phyloP scores from a whole-genome alignment of 30 jellyfish, hydroid and myxozoan genomes.

The Cassiopea xamachana region DNA sequence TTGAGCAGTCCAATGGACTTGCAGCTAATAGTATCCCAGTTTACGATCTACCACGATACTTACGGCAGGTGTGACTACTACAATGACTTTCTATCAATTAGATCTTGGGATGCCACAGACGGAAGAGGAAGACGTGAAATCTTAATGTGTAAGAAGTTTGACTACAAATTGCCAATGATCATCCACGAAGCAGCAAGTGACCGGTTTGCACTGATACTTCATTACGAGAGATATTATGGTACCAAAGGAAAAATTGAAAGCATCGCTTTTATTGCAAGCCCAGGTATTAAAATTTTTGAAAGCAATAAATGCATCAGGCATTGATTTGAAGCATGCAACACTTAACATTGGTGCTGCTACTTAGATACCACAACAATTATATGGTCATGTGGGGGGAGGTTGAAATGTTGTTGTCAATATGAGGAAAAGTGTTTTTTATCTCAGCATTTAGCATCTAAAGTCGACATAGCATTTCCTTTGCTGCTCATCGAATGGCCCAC shows the following conservation, averaged over 20 bases:
- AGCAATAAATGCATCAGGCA: too few relatives aligned
- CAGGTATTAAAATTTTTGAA: not conserved
- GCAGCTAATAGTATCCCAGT: not conserved
- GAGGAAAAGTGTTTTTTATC: too few relatives aligned
- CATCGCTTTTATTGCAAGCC: not conserved
- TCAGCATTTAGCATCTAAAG: too few relatives aligned
- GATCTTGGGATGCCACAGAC: constrained; percentile 1
- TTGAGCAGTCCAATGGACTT: not conserved
- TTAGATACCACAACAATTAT: too few relatives aligned
- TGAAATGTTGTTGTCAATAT: too few relatives aligned
- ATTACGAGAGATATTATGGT: not conserved
- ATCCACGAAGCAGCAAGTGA: not conserved
- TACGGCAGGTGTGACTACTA: not conserved
- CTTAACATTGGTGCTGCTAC: too few relatives aligned
- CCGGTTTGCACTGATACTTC: constrained; percentile 2
- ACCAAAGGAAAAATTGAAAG: not conserved
- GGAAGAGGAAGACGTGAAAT: not conserved
- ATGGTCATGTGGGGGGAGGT: too few relatives aligned
- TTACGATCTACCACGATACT: not conserved
- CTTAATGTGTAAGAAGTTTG: not conserved
- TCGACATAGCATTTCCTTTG: too few relatives aligned
- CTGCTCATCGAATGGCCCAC: too few relatives aligned
- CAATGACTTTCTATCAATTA: constrained; percentile 14
- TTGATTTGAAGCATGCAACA: too few relatives aligned
- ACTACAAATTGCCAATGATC: not conserved